phyloP scores from a whole-genome alignment of 2,113 vertebrate genomes.

The Narcine bancroftii region DNA sequence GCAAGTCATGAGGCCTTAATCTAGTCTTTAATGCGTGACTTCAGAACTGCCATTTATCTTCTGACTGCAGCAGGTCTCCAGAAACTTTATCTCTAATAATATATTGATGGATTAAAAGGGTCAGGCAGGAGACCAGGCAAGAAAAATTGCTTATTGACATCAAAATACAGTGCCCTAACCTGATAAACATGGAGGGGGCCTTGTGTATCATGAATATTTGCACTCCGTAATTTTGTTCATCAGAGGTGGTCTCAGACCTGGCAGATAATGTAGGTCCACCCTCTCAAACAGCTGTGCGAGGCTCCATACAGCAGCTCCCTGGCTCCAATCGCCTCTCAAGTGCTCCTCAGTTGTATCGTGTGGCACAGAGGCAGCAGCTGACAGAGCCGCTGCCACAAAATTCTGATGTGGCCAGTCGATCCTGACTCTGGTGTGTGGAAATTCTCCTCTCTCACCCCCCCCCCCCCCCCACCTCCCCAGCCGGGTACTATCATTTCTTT shows the following conservation, averaged over 20 bases:
- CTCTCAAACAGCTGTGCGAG: conserved; percentile 48
- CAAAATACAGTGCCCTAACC: conserved; percentile 99
- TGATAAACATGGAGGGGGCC: conserved; percentile 97
- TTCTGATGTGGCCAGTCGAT: too few relatives aligned
- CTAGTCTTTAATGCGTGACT: conserved; percentile 99
- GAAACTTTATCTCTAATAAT: conserved; percentile 99
- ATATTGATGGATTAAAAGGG: conserved; percentile 99
- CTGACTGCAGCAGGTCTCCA: conserved; percentile 99
- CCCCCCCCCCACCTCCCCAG: too few relatives aligned
- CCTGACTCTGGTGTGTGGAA: neutral
- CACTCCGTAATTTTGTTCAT: conserved; percentile 65
- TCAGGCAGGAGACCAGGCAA: conserved; percentile 99
- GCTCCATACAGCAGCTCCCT: conserved; percentile 53
- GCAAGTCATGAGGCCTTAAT: conserved; percentile 99
- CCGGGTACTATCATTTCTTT: too few relatives aligned
- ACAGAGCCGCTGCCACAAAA: neutral
- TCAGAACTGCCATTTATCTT: conserved; percentile 99
- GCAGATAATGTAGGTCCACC: conserved; percentile 56
- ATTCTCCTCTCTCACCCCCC: too few relatives aligned
- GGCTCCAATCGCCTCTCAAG: conserved; percentile 58
- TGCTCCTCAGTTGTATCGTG: conserved; percentile 59
- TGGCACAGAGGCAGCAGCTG: conserved; percentile 38
- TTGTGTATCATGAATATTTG: conserved; percentile 72
- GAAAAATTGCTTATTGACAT: conserved; percentile 99
- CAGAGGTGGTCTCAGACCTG: conserved; percentile 63